Base-by-base conservation (phyloP, 2,888 invertebrate species). In the Hyalella azteca region DNA sequence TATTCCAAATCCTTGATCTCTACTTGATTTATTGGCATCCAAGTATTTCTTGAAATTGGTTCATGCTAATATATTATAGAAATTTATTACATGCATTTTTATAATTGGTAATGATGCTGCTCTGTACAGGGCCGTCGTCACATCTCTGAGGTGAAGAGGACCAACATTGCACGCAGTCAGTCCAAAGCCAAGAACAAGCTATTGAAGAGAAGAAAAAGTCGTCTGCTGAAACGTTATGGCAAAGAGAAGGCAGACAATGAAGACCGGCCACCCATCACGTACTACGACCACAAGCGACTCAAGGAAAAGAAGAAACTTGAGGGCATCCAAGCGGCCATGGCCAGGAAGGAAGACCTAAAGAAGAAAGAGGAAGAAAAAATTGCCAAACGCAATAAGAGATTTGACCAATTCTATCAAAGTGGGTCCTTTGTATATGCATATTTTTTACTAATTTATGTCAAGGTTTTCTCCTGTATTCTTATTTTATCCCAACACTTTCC, bases 251-350 rank as follows among this genome's bases (percentile, higher is more conserved):
- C 45, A 3, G n/a, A 22, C 66, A n/a, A n/a, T 13, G 73, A 73
- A 2, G 41, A 45, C 73, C 40, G 22, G 15, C 11, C 41, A 26
- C 73, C 73, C 4, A 19, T 73, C 45, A 73, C 73, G 22, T 73
- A 73, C 45, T 73, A 73, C 22, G 73, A 73, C 22, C 26, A 41
- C 41, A 73, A 73, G 45, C 41, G 45, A 26, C 29, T 73, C 45
- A 73, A 73, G n/a, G 73, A 73, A 41, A 45, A 73, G 41, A 45
- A 41, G 73, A 73, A 73, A 36, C 60, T 60, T 60, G 60, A 60
- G 22, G 36, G 36, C 22, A 60, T 60, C 19, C 60, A 60, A 29
- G 60, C 60, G 29, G 60, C 60, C 36, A 60, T 60, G 60, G 60
- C 60, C 29, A 32, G 60, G 29, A 60, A 60, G 36, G 60, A 60